Evolutionary conservation across 2,888 invertebrate species (phyloP).

Genomic region (Dicycla oo): DNA sequence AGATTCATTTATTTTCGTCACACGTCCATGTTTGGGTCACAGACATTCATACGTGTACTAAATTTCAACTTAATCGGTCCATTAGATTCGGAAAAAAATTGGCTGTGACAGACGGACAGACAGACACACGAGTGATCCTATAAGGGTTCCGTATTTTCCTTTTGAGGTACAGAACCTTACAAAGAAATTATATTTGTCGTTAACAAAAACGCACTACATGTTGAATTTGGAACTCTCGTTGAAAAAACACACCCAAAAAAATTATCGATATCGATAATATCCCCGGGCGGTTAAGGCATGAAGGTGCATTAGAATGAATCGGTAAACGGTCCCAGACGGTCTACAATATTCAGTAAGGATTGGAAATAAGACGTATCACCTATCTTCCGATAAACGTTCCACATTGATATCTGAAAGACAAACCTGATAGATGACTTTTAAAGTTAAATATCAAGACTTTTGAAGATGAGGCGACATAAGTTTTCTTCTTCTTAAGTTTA

Average conservation of each 20-base stretch:
- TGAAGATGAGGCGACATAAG: neutral
- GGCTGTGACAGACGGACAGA: no score
- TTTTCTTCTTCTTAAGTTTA: neutral
- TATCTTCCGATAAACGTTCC: conserved; percentile 13
- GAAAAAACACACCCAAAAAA: neutral
- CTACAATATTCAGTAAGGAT: neutral
- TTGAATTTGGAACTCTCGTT: neutral
- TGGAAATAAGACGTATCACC: conserved; percentile 16
- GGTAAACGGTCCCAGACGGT: conserved; percentile 22
- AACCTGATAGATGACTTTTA: neutral
- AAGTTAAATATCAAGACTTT: conserved; percentile 17
- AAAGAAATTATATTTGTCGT: neutral
- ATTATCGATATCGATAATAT: conserved; percentile 12
- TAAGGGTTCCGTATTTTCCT: no score
- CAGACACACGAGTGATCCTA: no score
- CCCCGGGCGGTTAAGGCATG: neutral
- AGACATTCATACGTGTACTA: no score
- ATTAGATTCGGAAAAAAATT: no score
- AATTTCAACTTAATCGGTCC: no score
- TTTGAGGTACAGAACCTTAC: no score
- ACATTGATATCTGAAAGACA: conserved; percentile 4
- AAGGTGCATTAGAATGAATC: conserved; percentile 20
- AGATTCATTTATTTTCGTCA: no score
- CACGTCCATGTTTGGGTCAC: no score
- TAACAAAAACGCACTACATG: neutral